phyloP scores from a whole-genome alignment of 2,888 invertebrate species.

The Pollenia angustigena region DNA sequence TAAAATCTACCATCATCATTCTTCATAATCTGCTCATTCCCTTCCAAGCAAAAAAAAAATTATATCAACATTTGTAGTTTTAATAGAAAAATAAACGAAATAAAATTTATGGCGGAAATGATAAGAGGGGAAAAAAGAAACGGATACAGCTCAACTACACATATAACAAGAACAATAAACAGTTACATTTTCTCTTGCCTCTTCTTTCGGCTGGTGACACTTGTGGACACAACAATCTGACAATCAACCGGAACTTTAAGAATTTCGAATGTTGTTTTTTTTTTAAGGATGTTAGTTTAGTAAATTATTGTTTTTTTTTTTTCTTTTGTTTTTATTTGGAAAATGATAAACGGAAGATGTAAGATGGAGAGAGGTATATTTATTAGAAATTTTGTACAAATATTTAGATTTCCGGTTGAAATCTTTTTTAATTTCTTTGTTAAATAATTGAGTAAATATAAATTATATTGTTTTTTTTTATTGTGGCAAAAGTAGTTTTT shows the following conservation, averaged over 20 bases:
- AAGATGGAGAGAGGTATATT: slow-evolving; percentile 50
- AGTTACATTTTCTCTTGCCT: background rate
- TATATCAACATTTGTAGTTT: slow-evolving; percentile 76
- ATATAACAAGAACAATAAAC: slow-evolving; percentile 2
- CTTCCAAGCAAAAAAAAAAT: slow-evolving; percentile 23
- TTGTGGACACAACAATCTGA: slow-evolving; percentile 55
- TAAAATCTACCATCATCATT: slow-evolving; percentile 48
- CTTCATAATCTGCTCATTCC: slow-evolving; percentile 43
- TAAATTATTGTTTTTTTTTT: slow-evolving; percentile 36
- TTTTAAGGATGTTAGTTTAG: slow-evolving; percentile 26
- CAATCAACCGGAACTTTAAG: slow-evolving; percentile 67
- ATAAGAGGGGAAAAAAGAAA: slow-evolving; percentile 78
- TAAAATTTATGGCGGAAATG: slow-evolving; percentile 84
- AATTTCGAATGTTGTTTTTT: slow-evolving; percentile 58
- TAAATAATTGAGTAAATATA: background rate
- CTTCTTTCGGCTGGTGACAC: slow-evolving; percentile 46
- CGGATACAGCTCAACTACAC: slow-evolving; percentile 72
- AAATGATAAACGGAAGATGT: slow-evolving; percentile 67
- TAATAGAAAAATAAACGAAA: slow-evolving; percentile 83
- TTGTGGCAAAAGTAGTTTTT: background rate
- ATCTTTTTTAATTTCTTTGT: background rate
- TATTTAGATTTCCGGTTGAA: slow-evolving; percentile 39
- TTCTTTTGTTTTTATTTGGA: background rate
- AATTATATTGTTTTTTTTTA: slow-evolving; percentile 8
- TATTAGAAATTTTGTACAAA: slow-evolving; percentile 56